Base-by-base conservation (phyloP, 1,140 invertebrate genomes). In the Idris sp. region DNA sequence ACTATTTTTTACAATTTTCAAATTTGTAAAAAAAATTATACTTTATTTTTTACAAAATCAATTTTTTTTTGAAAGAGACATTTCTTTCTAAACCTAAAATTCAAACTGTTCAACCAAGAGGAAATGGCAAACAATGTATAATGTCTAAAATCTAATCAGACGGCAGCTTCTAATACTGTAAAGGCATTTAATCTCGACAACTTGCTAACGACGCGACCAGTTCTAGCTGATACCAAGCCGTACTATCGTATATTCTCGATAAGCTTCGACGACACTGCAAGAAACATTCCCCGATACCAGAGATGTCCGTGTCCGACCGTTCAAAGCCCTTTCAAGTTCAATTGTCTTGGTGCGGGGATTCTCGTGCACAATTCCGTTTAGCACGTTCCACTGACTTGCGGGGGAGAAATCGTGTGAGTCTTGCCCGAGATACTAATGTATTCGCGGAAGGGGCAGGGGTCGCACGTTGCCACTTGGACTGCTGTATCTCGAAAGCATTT, bases 121-220 rank as follows among this genome's bases (percentile, higher is more conserved):
- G 53, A 65, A 74, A 7, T 8, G 10, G 6, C 14, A 31, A 28
- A 40, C 62, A 44, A 54, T 61, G 40, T 16, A 54, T 51, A 56
- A 72, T 43, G 64, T 64, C 78, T 43, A 72, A 51, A 56, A 75
- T 51, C 79, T 86, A 86, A 87, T 87, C 84, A 84, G 81, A 79
- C 43, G 46, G 71, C 78, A 65, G 80, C 78, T 86, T 84, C 82
- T 86, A 85, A 86, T 87, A 84, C 83, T 83, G 73, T 75, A n/a
- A 78, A 83, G 82, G 84, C 84, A 86, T 86, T 87, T 86, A 86
- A 87, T 86, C 84, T 85, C 81, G 81, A 86, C 84, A 84, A 87
- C 84, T 87, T 82, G 85, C 84, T 87, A 87, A 87, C 84, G 86
- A 87, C 85, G 83, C 85, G 85, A 86, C 86, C 85, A 87, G 83